Base-by-base conservation (phyloP, 2,797 vertebrate genomes). In the Poeciliopsis paucimaculata region DNA sequence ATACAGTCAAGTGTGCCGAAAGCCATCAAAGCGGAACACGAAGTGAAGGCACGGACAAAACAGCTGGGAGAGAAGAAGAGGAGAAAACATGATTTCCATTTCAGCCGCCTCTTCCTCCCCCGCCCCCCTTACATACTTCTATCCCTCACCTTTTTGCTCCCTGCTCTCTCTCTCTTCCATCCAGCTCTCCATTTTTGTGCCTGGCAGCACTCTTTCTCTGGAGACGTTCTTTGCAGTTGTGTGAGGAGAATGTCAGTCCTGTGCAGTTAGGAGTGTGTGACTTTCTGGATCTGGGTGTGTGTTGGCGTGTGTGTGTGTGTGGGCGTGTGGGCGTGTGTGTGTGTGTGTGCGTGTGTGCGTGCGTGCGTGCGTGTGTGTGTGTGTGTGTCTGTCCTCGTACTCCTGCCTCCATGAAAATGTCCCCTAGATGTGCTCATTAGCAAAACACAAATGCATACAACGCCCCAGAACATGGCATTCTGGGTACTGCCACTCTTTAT, bases 131-230 rank as follows among this genome's bases (percentile, higher is more conserved):
- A 51, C 76, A 39, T 76, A 76, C 68, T 34, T 80, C 76, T 72
- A 68, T 80, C 73, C 86, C 75, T 92, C 91, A 89, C 89, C 91
- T 93, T 77, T 51, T 89, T 85, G 86, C 88, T 89, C 82, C 79
- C 45, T 46, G 45, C 47, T 49, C 47, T 49, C 47, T 70, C 84
- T 78, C 84, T 88, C 78, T 86, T 60, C 73, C 55, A 72, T 79
- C 84, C 82, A 76, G 79, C 86, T 81, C 86, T 91, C 84, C 78
- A 74, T 87, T 89, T 90, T 91, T 73, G 73, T 92, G 90, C 92
- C 94, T 93, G 88, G 91, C 91, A 93, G 94, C 93, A 90, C 84
- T 93, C 85, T 85, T 91, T 88, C 92, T 94, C 93, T 78, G 90
- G 92, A 92, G 92, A 92, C 73, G 85, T 86, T 81, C 89, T 88